Evolutionary conservation across 1,140 invertebrate species (phyloP), one percentile per base, ranked within the genome.

Genomic region (Dendroctonus ponderosae): DNA sequence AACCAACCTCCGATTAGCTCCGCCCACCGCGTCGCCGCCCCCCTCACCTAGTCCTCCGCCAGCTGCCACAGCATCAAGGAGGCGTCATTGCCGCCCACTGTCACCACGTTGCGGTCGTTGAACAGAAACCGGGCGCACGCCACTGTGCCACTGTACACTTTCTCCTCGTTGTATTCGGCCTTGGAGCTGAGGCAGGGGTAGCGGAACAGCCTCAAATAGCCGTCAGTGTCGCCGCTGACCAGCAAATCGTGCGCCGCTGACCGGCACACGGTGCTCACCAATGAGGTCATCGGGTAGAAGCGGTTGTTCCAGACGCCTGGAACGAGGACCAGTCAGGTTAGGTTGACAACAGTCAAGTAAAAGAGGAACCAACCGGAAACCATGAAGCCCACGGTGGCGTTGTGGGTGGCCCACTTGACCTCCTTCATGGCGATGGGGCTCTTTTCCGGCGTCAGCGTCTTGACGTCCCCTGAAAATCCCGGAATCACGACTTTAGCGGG

Each of bases 11-110:
- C 8, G 5, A 2, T 26, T 26, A 26, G 26, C 26, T 26, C 26
- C 26, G 26, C 26, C 26, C 26, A 26, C 26, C 26, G 26, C 26
- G 26, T 3, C 8, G 0, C 12, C 8, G 12, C 43, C 8, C 8
- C 8, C 3, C 50, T 80, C 49, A 67, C 65, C 58, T 88, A 90
- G 78, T 91, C 89, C 76, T 90, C 91, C 69, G 91, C 87, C 62
- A 94, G 80, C 78, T 92, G 90, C 94, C 94, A 97, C 70, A 96
- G 85, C 90, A 97, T 92, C 5, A 97, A 84, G 46, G 92, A 87
- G 53, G 92, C 94, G 77, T 97, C 94, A 71, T 89, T 89, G n/a
- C 93, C 94, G 15, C 94, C 94, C 6, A 93, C 89, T 1, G 91
- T 94, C 7, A 96, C 88, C 11, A 97, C 81, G 68, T 91, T 91